Evolutionary conservation across 1,140 invertebrate species (phyloP), one percentile per base, ranked within the genome.

Genomic region (Melitaea cinxia): DNA sequence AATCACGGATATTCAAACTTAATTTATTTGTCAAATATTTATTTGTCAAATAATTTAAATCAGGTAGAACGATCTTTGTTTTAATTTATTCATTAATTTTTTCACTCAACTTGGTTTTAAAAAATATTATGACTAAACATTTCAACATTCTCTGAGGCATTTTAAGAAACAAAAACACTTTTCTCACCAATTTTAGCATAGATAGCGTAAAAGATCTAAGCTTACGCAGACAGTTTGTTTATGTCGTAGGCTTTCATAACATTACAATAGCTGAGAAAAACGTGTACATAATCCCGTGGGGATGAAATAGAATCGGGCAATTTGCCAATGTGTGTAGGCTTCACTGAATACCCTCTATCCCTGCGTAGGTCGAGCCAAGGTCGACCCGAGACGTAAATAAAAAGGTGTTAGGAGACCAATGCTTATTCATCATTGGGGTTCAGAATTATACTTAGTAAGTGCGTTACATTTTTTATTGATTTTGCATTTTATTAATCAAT

Each of bases 341-440:
- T 65, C 49, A 5, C 30, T 61, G 53, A 65, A 65, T 55, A 76
- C 71, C 72, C 74, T 75, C 64, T 53, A 42, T 53, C 69, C 67
- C 12, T 70, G 68, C 57, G 73, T 80, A 83, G 78, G 77, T 59
- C 72, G 63, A 19, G 30, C 12, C 65, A 78, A 76, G 75, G 78
- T 65, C 73, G 39, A 52, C 14, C 6, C 42, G 49, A 50, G 52
- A 70, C 62, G 37, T 71, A 68, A 68, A 60, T 69, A 65, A 57
- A 54, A 56, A 60, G 24, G 50, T 54, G 45, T 39, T 60, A 17
- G 68, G 26, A 14, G 39, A 53, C n/a, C 23, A 55, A 66, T 59
- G 63, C 30, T 53, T 65, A 59, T 65, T 59, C 30, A 65, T 54
- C 60, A 47, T n/a, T n/a, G 47, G 50, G 52, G 19, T 24, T 26